Evolutionary conservation across 2,797 vertebrate genomes (phyloP).

Genomic region (Sebastes nivosus): DNA sequence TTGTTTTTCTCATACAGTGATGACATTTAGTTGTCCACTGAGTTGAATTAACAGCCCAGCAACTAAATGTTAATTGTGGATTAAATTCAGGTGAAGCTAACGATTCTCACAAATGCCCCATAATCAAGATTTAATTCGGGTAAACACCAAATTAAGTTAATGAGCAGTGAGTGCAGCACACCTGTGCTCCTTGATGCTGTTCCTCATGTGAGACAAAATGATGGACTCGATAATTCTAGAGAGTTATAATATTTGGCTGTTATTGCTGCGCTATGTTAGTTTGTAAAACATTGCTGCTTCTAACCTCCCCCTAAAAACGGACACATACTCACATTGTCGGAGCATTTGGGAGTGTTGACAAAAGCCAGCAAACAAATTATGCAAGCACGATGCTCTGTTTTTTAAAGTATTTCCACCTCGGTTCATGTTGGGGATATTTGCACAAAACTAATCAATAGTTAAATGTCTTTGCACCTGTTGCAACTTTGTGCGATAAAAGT

Average conservation of each 20-base stretch:
- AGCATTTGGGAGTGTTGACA: not conserved
- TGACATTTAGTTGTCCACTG: not conserved
- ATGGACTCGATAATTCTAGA: not conserved
- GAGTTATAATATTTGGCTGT: not conserved
- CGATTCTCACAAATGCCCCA: not conserved
- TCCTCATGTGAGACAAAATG: no score
- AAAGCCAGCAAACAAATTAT: not conserved
- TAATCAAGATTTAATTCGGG: not conserved
- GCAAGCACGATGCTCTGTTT: no score
- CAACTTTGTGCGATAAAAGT: not conserved
- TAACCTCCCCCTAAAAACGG: not conserved
- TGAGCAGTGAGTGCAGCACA: not conserved
- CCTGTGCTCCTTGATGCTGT: not conserved
- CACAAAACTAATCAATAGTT: not conserved
- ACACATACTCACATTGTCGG: not conserved
- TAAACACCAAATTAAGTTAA: not conserved
- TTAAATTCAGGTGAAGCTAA: not conserved
- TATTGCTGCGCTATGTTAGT: not conserved
- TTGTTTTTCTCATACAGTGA: not conserved
- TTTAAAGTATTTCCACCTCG: not conserved
- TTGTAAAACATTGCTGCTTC: not conserved
- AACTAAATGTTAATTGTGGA: not conserved
- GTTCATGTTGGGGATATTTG: not conserved
- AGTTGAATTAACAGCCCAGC: not conserved
- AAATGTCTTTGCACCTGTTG: not conserved